Base-by-base conservation (phyloP, 2,113 vertebrate genomes). In the Alectura lathami region DNA sequence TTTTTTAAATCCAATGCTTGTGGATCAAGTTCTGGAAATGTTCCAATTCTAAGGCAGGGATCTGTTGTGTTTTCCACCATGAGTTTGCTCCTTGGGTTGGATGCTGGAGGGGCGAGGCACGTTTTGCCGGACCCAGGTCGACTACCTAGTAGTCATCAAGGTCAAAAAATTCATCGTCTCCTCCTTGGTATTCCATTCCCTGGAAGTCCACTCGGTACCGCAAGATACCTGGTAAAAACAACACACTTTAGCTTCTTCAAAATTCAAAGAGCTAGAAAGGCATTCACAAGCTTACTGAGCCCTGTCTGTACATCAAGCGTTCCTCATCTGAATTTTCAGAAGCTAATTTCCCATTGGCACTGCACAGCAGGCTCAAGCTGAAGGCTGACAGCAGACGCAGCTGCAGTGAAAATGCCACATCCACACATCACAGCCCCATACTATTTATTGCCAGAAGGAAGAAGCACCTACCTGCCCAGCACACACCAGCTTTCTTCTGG, bases 141-240 rank as follows among this genome's bases (percentile, higher is more conserved):
- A 99, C 99, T 99, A 99, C 99, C 99, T 99, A 99, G 99, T 99
- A 99, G 99, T 99, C 99, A 99, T 99, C 99, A 98, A 99, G 99
- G 98, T 99, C 99, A 98, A 99, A 99, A 98, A 99, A 99, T 98
- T 99, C 99, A 86, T 99, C 99, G 47, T 99, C 99, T 97, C 98
- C 99, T 98, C 98, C 99, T 98, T 99, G 99, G 97, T 99, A 99
- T 91, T 99, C 99, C 98, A 99, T 99, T 97, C 99, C 99, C 98
- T 99, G 99, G 98, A 99, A 99, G 98, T 99, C 99, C 98, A 99
- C 99, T 98, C 99, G 98, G 98, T 99, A 99, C 98, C 99, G 98
- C 98, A 99, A 98, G 98, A 99, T 99, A 98, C 99, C 99, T 99
- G 96, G 47, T 22, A 92, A 82, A 81, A 93, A 95, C 91, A 78